These are phyloP conservation scores for Catamblyrhynchus diadema DNA, from an alignment of 2,797 vertebrate species.

Conservation along the genomic window DNA sequence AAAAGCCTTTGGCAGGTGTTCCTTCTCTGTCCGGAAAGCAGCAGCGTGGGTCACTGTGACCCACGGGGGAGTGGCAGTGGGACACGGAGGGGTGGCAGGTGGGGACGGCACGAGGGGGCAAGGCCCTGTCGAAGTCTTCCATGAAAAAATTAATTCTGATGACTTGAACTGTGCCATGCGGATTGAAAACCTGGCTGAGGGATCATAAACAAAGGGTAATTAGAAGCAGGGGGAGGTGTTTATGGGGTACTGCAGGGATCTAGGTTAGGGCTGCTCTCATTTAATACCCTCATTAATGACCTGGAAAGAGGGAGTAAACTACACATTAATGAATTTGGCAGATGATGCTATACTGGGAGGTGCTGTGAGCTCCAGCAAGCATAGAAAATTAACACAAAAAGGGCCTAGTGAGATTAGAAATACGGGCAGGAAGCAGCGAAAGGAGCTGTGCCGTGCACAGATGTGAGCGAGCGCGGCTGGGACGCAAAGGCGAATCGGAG, in stretches of 20 bases:
- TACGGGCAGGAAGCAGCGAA: neutral
- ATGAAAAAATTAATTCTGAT: slow-evolving; percentile 58
- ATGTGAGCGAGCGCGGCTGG: neutral
- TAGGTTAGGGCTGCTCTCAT: slow-evolving; percentile 58
- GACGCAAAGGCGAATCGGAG: accelerated
- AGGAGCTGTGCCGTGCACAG: neutral
- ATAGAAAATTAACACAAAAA: slow-evolving; percentile 51
- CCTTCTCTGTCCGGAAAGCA: neutral
- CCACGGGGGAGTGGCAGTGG: neutral
- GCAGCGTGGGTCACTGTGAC: neutral
- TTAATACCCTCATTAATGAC: slow-evolving; percentile 71
- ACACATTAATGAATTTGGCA: slow-evolving; percentile 69
- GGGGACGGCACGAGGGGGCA: neutral
- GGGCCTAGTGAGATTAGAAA: slow-evolving; percentile 32
- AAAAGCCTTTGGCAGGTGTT: neutral
- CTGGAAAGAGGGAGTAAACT: slow-evolving; percentile 68
- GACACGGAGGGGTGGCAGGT: neutral
- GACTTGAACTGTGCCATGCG: slow-evolving; percentile 38
- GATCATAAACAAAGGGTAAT: slow-evolving; percentile 72
- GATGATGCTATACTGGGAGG: slow-evolving; percentile 56
- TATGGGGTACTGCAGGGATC: slow-evolving; percentile 65
- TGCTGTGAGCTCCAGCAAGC: slow-evolving; percentile 44
- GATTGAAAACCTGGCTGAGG: slow-evolving; percentile 54
- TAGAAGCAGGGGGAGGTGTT: slow-evolving; percentile 63
- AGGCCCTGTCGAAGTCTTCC: neutral